Evolutionary conservation across 2,113 vertebrate species (phyloP), one percentile per base, ranked within the genome.

Genomic region (Cyphomyrus plagiostoma): DNA sequence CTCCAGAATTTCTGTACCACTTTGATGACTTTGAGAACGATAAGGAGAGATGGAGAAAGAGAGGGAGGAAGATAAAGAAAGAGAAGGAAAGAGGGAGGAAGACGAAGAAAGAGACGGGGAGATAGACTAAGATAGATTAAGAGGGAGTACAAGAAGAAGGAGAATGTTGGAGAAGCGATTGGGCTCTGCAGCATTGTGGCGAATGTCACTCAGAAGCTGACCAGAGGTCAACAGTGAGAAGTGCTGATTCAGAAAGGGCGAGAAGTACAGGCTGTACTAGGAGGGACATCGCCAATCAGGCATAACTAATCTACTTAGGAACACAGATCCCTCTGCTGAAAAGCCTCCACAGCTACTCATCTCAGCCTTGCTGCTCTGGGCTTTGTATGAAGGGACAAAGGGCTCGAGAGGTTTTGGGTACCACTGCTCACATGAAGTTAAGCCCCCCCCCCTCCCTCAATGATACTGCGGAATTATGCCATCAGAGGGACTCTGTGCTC

Each of bases 381-480:
- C 62, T 70, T 30, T 70, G 17, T 30, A 70, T 11, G 66, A 74
- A 30, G 66, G 66, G 74, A 80, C 26, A 19, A 19, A 19, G 30
- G 35, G 4, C 35, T 42, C 10, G 15, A 17, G 6, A 13, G 35
- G 35, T 89, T 91, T 91, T 89, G 84, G 91, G 90, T 93, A 62
- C 92, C 93, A 92, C 92, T 90, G 90, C 90, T 91, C 92, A 90
- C 86, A 92, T 92, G 84, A 58, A 90, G 86, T 8, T n/a, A 91
- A 91, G 66, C 85, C 35, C 35, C 35, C 35, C 35, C 87, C 83
- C 56, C 77, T 30, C 52, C 26, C 89, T 89, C 58, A 49, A 88
- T 92, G 94, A 93, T 91, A 91, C 90, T 87, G 82, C 0, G 45
- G 9, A n/a, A 45, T 19, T 48, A 48, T 46, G 70, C 5, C 8